A percentile compares a stretch with the other conserved stretches of the same genome.
Evolutionary conservation across 2,797 vertebrate species (phyloP).

Genomic region (Natrix natrix): DNA sequence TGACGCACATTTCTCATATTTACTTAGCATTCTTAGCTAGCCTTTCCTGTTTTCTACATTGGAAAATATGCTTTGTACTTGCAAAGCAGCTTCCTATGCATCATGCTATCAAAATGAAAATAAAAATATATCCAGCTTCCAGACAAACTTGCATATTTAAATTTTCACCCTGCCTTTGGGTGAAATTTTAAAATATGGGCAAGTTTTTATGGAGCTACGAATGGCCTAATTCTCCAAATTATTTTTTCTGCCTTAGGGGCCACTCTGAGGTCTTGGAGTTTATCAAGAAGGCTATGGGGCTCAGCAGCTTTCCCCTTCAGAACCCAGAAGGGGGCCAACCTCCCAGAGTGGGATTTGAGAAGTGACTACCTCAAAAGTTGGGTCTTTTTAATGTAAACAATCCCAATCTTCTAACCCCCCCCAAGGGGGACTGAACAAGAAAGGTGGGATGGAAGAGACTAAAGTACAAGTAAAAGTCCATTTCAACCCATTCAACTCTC

Average conservation of each 20-base stretch:
- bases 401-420: background rate
- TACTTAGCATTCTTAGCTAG: background rate
- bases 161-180: background rate
- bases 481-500: background rate
- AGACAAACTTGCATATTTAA: background rate
- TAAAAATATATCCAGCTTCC: background rate
- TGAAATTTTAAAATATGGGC: background rate
- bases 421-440: background rate
- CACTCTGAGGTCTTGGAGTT: background rate
- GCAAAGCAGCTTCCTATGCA: background rate
- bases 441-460: background rate
- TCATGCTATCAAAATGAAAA: background rate
- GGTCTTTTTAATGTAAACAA: background rate
- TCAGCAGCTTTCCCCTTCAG: background rate
- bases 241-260: background rate
- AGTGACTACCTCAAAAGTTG: background rate
- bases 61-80: background rate
- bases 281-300: background rate
- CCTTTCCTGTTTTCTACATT: background rate
- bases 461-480: background rate
- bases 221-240: background rate
- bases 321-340: background rate
- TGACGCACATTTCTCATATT: background rate
- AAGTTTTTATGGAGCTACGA: background rate
- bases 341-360: background rate